A percentile compares a stretch with the other conserved stretches of the same genome.
These are phyloP conservation scores for Cancer borealis DNA, from an alignment of 2,888 invertebrate species.

Conservation along the genomic window DNA sequence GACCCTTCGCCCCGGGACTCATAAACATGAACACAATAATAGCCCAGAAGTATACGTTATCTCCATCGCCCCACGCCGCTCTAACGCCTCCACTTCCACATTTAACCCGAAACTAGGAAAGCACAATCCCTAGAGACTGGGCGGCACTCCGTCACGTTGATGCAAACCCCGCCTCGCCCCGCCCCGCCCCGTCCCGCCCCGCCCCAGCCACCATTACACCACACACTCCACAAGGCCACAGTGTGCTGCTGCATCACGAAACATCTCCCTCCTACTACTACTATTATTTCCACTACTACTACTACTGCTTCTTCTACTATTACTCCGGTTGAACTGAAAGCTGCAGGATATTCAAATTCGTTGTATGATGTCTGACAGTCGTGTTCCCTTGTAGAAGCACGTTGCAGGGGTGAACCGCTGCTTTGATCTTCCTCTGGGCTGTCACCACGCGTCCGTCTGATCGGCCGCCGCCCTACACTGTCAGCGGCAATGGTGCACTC, in stretches of 20 bases:
- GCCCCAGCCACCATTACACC: not conserved
- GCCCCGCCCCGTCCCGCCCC: not conserved
- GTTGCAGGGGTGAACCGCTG: not conserved
- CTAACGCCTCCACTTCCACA: constrained; percentile 25
- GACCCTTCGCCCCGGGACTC: constrained; percentile 3
- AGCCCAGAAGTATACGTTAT: not conserved
- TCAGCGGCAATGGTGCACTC: constrained; percentile 27
- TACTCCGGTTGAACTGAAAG: not conserved
- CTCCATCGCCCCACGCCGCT: constrained; percentile 24
- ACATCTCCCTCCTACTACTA: not conserved
- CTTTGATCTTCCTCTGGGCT: not conserved
- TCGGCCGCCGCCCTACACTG: constrained; percentile 3
- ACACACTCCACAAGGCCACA: not conserved
- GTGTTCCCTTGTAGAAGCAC: not conserved
- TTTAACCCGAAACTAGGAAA: constrained; percentile 30
- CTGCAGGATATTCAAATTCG: not conserved
- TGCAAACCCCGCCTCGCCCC: not conserved
- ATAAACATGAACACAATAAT: constrained; percentile 30
- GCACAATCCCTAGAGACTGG: constrained; percentile 16
- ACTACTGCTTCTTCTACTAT: not conserved
- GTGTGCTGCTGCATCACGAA: not conserved
- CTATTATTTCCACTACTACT: not conserved
- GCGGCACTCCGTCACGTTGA: constrained; percentile 23
- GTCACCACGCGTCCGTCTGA: not conserved
- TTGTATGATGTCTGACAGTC: not conserved